A percentile compares a stretch with the other conserved stretches of the same genome.
These are phyloP conservation scores for Bufo bufo DNA, from an alignment of 2,113 vertebrate genomes.

Conservation along the genomic window DNA sequence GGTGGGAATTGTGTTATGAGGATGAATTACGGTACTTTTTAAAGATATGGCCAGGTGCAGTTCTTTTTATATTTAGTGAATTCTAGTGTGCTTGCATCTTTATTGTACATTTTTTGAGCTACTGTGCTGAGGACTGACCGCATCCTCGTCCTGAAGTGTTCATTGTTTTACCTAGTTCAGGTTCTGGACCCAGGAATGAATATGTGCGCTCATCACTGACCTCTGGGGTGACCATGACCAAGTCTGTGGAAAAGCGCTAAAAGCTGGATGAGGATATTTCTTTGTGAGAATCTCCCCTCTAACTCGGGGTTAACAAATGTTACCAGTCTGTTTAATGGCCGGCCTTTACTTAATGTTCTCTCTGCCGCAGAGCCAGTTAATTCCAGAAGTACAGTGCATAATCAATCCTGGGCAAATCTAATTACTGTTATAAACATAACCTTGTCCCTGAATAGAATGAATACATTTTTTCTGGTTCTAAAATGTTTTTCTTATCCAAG, in stretches of 20 bases:
- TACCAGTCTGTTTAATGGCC: conserved; percentile 61
- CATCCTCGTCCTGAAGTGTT: neutral
- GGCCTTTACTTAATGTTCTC: conserved; percentile 70
- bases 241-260: neutral
- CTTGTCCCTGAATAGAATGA: conserved; percentile 76
- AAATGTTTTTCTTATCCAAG: conserved; percentile 73
- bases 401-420: conserved; percentile 76
- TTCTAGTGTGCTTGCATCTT: neutral
- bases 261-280: neutral
- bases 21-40: neutral
- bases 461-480: conserved; percentile 75
- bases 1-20: neutral
- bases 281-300: neutral
- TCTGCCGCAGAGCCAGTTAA: conserved; percentile 67
- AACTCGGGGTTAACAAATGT: conserved; percentile 58
- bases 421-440: conserved; percentile 79
- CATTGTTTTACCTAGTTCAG: neutral
- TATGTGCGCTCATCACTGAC: neutral
- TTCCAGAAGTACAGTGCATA: conserved; percentile 69
- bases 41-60: neutral
- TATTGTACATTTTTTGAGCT: neutral
- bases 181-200: neutral
- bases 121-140: neutral
- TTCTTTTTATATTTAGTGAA: neutral
- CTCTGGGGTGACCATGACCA: neutral